These are phyloP conservation scores for Coregonus clupeaformis DNA, from an alignment of 2,113 vertebrate genomes.

Conservation along the genomic window DNA sequence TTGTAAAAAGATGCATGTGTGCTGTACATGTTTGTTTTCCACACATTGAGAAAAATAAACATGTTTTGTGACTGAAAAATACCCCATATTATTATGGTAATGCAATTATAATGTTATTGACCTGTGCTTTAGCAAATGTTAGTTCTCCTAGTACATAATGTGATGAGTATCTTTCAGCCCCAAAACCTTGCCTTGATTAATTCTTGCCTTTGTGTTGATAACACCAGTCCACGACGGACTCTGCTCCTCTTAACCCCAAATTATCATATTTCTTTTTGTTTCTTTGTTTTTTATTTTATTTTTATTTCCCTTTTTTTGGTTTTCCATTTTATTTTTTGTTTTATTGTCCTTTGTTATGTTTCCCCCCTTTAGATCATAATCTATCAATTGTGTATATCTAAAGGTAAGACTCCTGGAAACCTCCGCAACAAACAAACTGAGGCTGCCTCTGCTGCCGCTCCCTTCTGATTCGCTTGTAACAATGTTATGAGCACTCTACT, in stretches of 20 bases:
- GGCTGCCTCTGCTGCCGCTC: neutral
- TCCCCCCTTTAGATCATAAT: slow-evolving; percentile 98
- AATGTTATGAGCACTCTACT: neutral
- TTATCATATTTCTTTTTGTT: slow-evolving; percentile 76
- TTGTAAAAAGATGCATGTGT: no score
- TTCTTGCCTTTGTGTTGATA: slow-evolving; percentile 20
- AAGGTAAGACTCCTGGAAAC: slow-evolving; percentile 84
- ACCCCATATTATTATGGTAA: no score
- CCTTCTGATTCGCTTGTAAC: slow-evolving; percentile 23
- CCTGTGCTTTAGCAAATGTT: no score
- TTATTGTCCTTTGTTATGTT: slow-evolving; percentile 72
- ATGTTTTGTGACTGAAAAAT: no score
- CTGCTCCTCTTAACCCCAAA: slow-evolving; percentile 38
- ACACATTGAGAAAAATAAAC: no score
- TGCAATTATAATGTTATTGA: no score
- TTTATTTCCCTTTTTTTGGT: slow-evolving; percentile 20
- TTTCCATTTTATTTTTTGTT: slow-evolving; percentile 72
- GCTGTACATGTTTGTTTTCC: no score
- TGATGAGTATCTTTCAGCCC: slow-evolving; percentile 23
- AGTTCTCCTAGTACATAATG: neutral
- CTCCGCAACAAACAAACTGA: neutral
- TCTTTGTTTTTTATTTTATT: slow-evolving; percentile 65
- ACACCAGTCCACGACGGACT: slow-evolving; percentile 8
- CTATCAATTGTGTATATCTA: slow-evolving; percentile 97
- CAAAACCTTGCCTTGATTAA: slow-evolving; percentile 18